Evolutionary conservation across 2,797 vertebrate genomes (phyloP).

Genomic region (Chlorospingus semifuscus): DNA sequence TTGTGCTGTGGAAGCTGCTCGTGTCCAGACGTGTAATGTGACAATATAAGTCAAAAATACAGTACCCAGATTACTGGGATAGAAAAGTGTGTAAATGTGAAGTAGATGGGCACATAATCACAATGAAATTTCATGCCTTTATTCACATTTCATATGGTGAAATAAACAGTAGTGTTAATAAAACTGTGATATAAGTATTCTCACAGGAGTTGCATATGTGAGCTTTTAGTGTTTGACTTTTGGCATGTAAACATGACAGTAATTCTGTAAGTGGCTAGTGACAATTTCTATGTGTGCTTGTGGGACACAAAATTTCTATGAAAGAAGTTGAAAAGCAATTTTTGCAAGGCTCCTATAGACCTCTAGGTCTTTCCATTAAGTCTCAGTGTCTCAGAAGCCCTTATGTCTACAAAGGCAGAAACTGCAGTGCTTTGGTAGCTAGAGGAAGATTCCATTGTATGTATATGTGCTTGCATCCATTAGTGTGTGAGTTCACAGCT

Average conservation of each 20-base stretch:
- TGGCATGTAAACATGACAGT: background rate
- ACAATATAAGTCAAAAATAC: background rate
- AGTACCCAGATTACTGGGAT: background rate
- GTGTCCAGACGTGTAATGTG: accelerated
- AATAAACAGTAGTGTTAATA: background rate
- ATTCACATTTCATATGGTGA: background rate
- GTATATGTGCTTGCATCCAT: background rate
- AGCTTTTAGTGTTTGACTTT: background rate
- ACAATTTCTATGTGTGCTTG: background rate
- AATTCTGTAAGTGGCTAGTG: background rate
- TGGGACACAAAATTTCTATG: background rate
- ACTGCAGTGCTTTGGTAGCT: background rate
- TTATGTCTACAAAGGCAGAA: background rate
- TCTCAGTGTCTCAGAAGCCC: background rate
- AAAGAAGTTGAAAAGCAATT: background rate
- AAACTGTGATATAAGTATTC: background rate
- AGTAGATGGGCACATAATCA: background rate
- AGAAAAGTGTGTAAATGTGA: background rate
- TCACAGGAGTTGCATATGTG: background rate
- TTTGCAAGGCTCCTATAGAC: background rate
- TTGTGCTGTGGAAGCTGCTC: background rate
- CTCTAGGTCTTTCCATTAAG: background rate
- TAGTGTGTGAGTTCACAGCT: background rate
- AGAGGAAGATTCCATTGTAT: background rate
- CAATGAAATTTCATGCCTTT: background rate